Base-by-base conservation (phyloP, 1,140 invertebrate genomes). In the Parasteatoda tepidariorum region DNA sequence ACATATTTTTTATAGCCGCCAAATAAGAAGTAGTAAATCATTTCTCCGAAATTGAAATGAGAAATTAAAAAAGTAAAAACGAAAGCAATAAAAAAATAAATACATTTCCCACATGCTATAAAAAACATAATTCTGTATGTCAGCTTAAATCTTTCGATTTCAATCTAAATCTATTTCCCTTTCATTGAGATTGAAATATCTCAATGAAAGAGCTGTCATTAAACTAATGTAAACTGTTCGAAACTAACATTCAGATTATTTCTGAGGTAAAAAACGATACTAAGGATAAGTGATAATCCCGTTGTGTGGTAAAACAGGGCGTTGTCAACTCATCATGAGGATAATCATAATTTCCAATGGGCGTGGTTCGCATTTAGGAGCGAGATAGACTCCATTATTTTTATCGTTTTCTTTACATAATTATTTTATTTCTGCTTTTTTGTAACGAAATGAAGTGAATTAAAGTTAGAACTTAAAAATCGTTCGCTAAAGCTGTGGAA, bases 361-460 rank as follows among this genome's bases (percentile, higher is more conserved):
- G 24, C 24, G 70, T 31, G 54, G 6, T 22, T 26, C 59, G 18
- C 70, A 57, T 54, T 24, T 57, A 54, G 13, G 70, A 73, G 15
- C 41, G 28, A 73, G 28, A 73, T 57, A 55, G 70, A 73, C 54
- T 15, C 54, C 15, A 73, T 73, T 73, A 73, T 73, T 31, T 73
- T 33, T 68, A 34, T 68, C 18, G 22, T 11, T 24, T 28, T 15
- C 48, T 68, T 68, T 48, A 48, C 38, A 48, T 48, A 48, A 48
- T 48, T n/a, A n/a, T n/a, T n/a, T n/a, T n/a, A n/a, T n/a, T n/a
- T 57, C 54, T 59, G n/a, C 57, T 26, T 33, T 11, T 11, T 68
- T 57, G 41, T 54, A 73, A n/a, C 22, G 68, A 71, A 71, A 38
- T 71, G 68, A 71, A 54, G 24, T 73, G 54, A 57, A 57, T 18